Percentiles rank a stretch among this genome's conserved stretches.
Conservation (phyloP, 2,888 invertebrate genomes). For the Thysanoteuthis rhombus region DNA sequence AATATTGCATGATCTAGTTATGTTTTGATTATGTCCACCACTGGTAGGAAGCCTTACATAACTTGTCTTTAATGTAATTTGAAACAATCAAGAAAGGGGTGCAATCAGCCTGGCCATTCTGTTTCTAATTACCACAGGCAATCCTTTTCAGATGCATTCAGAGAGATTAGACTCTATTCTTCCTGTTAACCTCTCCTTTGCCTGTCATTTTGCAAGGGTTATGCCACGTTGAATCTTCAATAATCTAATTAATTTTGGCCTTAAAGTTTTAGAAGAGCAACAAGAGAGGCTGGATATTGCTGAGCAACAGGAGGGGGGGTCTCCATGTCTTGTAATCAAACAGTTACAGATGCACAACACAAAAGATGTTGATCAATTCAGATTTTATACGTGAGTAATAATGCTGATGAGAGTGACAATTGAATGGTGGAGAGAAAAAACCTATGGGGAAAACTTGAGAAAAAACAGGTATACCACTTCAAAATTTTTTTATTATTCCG, state of each 20-base stretch:
- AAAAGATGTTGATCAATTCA: neutral
- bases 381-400: neutral
- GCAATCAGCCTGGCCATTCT: neutral
- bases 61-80: conserved; percentile 12
- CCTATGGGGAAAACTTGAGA: too few relatives aligned
- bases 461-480: too few relatives aligned
- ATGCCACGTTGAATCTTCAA: neutral
- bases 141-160: neutral
- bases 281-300: neutral
- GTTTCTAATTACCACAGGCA: neutral
- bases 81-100: neutral
- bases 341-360: neutral
- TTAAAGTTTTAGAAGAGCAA: neutral
- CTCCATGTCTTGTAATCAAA: neutral
- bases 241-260: neutral
- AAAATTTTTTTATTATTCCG: too few relatives aligned
- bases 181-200: neutral
- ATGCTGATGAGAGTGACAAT: too few relatives aligned
- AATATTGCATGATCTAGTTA: neutral
- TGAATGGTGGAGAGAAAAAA: too few relatives aligned
- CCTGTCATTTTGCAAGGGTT: neutral
- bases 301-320: neutral
- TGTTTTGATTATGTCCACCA: neutral
- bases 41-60: neutral
- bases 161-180: neutral